A percentile compares a stretch with the other conserved stretches of the same genome.
These are phyloP conservation scores for Drosophila longiperda DNA, from an alignment of 2,888 invertebrate species.

Conservation along the genomic window DNA sequence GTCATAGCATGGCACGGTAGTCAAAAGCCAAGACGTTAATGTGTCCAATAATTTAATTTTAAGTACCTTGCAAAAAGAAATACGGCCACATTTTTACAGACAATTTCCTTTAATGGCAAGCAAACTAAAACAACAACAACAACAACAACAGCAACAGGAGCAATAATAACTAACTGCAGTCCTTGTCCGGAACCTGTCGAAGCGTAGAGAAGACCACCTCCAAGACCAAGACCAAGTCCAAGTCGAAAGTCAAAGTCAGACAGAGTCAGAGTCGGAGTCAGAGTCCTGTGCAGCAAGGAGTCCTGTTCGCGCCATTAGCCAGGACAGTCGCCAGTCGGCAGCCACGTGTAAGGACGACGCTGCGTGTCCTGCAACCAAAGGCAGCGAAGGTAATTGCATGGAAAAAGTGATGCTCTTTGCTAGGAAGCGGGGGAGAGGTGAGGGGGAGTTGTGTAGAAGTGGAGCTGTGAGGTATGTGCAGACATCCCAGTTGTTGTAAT, in stretches of 20 bases:
- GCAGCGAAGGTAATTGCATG: conserved; percentile 73
- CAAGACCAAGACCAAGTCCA: conserved; percentile 18
- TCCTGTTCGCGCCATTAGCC: conserved; percentile 59
- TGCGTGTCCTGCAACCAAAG: conserved; percentile 46
- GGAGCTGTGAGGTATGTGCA: conserved; percentile 21
- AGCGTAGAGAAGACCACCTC: conserved; percentile 43
- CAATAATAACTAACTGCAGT: conserved; percentile 43
- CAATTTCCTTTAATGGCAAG: conserved; percentile 78
- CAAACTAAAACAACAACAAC: conserved; percentile 34
- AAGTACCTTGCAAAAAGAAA: conserved; percentile 81
- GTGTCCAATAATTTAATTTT: conserved; percentile 81
- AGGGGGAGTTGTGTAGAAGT: conserved; percentile 1
- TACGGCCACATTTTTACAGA: conserved; percentile 81
- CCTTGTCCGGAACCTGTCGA: conserved; percentile 49
- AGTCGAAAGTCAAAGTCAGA: conserved; percentile 25
- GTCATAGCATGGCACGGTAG: conserved; percentile 47
- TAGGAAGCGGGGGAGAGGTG: neutral
- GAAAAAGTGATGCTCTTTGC: conserved; percentile 62
- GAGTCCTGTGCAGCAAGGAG: conserved; percentile 32
- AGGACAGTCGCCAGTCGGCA: conserved; percentile 33
- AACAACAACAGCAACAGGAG: conserved; percentile 32
- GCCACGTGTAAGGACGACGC: conserved; percentile 57
- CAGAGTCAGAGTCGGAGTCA: neutral
- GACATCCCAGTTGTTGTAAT: conserved; percentile 53
- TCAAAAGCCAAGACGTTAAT: conserved; percentile 76